Conservation (phyloP, 2,113 vertebrate species). For the Nothobranchius kuhntae region DNA sequence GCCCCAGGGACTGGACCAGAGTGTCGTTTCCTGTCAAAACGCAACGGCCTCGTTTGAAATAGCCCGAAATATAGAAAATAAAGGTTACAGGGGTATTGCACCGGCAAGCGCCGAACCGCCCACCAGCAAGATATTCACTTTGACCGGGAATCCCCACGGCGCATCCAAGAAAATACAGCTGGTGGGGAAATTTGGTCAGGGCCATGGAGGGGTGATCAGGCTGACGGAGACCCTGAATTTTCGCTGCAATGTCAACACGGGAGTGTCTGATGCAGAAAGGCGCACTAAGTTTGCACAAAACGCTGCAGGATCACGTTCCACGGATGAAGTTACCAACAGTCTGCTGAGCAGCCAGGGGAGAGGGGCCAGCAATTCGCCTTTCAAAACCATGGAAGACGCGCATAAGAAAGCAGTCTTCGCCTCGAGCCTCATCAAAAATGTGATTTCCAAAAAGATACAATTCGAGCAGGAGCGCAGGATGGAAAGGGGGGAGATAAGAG, state of each 20-base stretch:
- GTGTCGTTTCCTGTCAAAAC: slow-evolving; percentile 61
- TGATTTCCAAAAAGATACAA: slow-evolving; percentile 98
- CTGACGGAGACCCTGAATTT: slow-evolving; percentile 86
- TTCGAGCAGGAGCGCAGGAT: slow-evolving; percentile 92
- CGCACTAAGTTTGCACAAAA: slow-evolving; percentile 71
- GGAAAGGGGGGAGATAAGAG: slow-evolving; percentile 86
- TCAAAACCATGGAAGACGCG: slow-evolving; percentile 66
- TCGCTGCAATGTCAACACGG: slow-evolving; percentile 81
- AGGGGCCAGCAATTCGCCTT: slow-evolving; percentile 58
- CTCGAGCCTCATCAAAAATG: slow-evolving; percentile 92
- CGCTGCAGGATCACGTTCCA: slow-evolving; percentile 77
- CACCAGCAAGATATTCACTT: slow-evolving; percentile 74
- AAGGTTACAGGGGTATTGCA: slow-evolving; percentile 45
- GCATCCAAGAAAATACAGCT: slow-evolving; percentile 69
- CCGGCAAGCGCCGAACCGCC: slow-evolving; percentile 30
- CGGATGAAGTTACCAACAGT: slow-evolving; percentile 81
- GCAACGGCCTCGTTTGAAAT: slow-evolving; percentile 70
- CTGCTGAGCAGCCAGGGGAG: slow-evolving; percentile 69
- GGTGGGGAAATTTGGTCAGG: slow-evolving; percentile 74
- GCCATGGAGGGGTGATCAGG: slow-evolving; percentile 80
- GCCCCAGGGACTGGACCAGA: slow-evolving; percentile 54
- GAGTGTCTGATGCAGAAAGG: slow-evolving; percentile 66
- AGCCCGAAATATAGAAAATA: slow-evolving; percentile 53
- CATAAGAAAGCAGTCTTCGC: slow-evolving; percentile 89
- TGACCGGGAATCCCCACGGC: slow-evolving; percentile 57